A percentile compares a stretch with the other conserved stretches of the same genome.
Conservation (phyloP, 2,888 invertebrate species). For the Eupithecia insigniata region DNA sequence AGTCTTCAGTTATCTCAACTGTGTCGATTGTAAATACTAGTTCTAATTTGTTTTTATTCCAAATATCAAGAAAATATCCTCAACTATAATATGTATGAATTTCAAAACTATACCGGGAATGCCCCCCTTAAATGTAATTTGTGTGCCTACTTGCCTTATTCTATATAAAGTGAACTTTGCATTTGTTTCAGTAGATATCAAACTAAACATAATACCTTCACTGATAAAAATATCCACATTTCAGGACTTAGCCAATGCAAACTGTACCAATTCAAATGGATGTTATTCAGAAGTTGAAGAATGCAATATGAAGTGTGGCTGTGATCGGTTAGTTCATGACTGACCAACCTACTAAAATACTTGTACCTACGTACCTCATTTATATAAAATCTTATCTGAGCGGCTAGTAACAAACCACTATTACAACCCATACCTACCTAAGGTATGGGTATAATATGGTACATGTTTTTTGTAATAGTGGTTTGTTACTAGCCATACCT, state of each 20-base stretch:
- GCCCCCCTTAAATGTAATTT: too few relatives aligned
- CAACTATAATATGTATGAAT: too few relatives aligned
- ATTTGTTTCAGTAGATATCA: background rate
- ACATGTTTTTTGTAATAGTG: too few relatives aligned
- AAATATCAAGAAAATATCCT: too few relatives aligned
- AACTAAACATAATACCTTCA: background rate
- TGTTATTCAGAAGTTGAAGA: conserved; percentile 22
- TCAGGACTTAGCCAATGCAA: conserved; percentile 19
- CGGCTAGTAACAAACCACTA: background rate
- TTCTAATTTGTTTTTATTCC: too few relatives aligned
- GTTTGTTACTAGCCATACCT: too few relatives aligned
- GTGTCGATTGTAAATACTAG: too few relatives aligned
- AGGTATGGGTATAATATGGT: too few relatives aligned
- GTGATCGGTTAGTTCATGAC: conserved; percentile 32
- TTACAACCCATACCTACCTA: background rate
- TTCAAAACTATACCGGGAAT: too few relatives aligned
- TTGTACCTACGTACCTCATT: background rate
- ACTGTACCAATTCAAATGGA: conserved; percentile 26
- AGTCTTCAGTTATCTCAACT: too few relatives aligned
- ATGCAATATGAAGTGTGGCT: conserved; percentile 35
- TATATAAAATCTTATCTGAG: background rate
- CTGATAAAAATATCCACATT: background rate
- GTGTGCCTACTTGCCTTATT: too few relatives aligned
- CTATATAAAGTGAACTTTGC: background rate
- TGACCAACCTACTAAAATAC: background rate